Evolutionary conservation across 2,113 vertebrate genomes (phyloP), one percentile per base, ranked within the genome.

Genomic region (Vombatus ursinus): DNA sequence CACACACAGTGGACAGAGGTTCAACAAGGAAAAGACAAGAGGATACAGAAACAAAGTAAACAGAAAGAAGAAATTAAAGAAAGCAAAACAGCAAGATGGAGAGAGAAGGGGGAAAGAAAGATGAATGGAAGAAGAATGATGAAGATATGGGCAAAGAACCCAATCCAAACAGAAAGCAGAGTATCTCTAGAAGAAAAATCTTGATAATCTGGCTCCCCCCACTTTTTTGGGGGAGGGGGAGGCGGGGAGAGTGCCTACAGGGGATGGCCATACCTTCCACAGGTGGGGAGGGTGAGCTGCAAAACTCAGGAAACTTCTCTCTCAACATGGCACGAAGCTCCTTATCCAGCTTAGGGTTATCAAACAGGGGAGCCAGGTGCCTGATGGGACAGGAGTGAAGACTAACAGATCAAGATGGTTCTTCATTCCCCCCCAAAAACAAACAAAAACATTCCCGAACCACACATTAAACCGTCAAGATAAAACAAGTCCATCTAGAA

Each of bases 291-390:
- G 99, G 99, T 0, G 99, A 99, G 93, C 99, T 99, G 98, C 99
- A 99, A 98, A 99, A 99, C 96, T 99, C 99, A 0, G 99, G 99
- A 97, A 99, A 99, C 48, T 99, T 99, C 97, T 99, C 99, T 97
- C 99, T 98, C 91, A 99, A 98, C 99, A 99, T 99, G 1, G 99
- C 99, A 0, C 99, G 99, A 37, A 99, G 99, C 97, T 99, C 99
- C 52, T 99, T 99, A 98, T 99, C 99, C 99, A 99, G 97, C 51
- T 99, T 99, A 53, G 99, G 99, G 95, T 99, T 99, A 98, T 99
- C 99, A 0, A 99, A 99, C 26, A 99, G 98, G 0, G 99, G 99
- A 90, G 99, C 99, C 93, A 99, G 97, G 92, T 99, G 99, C 96
- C 99, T 99, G 98, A 25, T 0, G 16, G 84, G 77, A 47, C 52